phyloP scores from a whole-genome alignment of 2,113 vertebrate species.

The Takifugu flavidus region DNA sequence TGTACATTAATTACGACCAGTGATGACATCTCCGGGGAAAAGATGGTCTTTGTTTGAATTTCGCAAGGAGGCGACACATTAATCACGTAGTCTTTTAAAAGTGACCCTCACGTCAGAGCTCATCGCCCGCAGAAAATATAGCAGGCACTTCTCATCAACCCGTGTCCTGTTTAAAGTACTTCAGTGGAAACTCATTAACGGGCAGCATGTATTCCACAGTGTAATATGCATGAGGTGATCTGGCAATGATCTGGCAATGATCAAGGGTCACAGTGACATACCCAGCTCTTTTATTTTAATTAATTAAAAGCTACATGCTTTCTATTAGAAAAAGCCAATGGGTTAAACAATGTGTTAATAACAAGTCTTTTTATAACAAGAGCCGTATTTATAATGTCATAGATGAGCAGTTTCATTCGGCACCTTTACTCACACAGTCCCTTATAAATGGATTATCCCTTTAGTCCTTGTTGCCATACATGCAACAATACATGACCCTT shows the following conservation, averaged over 20 bases:
- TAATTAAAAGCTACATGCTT: background rate
- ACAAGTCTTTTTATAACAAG: background rate
- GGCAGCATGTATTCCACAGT: background rate
- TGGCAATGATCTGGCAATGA: background rate
- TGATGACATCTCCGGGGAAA: constrained; percentile 9
- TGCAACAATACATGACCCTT: no score
- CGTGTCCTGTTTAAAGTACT: constrained; percentile 8
- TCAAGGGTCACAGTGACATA: constrained; percentile 7
- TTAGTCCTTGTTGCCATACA: no score
- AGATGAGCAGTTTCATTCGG: no score
- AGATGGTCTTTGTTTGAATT: constrained; percentile 34
- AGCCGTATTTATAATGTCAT: no score
- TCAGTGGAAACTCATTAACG: constrained; percentile 2
- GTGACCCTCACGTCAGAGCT: constrained; percentile 20
- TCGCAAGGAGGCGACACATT: constrained; percentile 3
- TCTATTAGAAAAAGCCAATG: background rate
- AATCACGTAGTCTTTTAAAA: constrained; percentile 23
- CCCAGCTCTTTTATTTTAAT: constrained; percentile 14
- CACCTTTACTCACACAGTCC: no score
- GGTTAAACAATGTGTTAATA: background rate
- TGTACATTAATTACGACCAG: constrained; percentile 29
- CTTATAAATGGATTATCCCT: no score
- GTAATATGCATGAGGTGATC: constrained; percentile 13
- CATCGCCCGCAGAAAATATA: constrained; percentile 7
- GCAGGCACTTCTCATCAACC: constrained; percentile 15